Base-by-base conservation (phyloP, 2,888 invertebrate species). In the Ochropacha duplaris region DNA sequence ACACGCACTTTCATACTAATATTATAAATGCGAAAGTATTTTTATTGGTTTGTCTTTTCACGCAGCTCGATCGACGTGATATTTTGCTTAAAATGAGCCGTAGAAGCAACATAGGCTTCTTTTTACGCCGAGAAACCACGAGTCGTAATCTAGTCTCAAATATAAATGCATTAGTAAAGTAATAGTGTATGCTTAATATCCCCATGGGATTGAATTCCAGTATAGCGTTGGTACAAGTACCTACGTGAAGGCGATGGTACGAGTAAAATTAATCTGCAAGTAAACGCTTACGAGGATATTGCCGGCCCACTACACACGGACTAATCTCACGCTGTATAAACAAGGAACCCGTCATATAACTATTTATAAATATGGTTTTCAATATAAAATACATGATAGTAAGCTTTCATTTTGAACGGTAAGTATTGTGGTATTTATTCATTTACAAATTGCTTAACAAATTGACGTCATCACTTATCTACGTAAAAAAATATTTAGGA, bases 301-400 rank as follows among this genome's bases (percentile, higher is more conserved):
- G 64, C 62, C 81, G 81, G 82, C 80, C 79, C 81, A 80, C 74
- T 78, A 79, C 74, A 78, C 74, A 74, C 70, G 75, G 74, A 74
- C 75, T 83, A 84, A 84, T 85, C 82, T 83, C 80, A 80, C 78
- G 79, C 82, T 73, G 72, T 80, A 78, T 85, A 81, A 83, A 78
- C 84, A 83, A 68, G 74, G 71, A 66, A 66, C 61, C 63, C 50
- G 60, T 55, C 57, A 62, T 61, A 66, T 65, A 62, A 66, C 62
- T 60, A 55, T 51, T 62, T 64, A 62, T 59, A 60, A 60, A 51
- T 58, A 59, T 56, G 16, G 12, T 4, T 39, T 24, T 61, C 58
- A 72, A 64, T 71, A 78, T 77, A 76, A 78, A 31, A 6, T 8
- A 4, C 11, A 31, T 31, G 11, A 31, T 9, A 4, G 2, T 9